phyloP scores from a whole-genome alignment of 2,113 vertebrate species.

The Sakesphorus luctuosus region DNA sequence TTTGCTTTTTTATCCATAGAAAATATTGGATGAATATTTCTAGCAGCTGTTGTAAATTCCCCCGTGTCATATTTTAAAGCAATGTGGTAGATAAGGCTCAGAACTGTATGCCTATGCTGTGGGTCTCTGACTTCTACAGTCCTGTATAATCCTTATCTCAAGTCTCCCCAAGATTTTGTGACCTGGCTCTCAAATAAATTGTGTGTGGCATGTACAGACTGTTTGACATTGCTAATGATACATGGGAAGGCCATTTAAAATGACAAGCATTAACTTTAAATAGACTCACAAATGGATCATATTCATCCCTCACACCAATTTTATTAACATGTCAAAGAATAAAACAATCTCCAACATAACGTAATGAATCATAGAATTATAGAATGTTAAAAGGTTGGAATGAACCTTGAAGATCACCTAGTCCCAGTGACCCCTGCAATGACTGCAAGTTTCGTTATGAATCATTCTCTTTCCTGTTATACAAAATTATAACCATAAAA shows the following conservation, averaged over 20 bases:
- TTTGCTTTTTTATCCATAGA: background rate
- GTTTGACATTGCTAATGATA: background rate
- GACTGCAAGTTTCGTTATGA: background rate
- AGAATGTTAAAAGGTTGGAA: background rate
- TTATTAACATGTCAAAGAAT: background rate
- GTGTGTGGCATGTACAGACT: background rate
- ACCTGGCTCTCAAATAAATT: background rate
- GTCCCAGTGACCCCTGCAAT: rapidly evolving
- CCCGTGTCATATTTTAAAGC: background rate
- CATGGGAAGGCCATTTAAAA: background rate
- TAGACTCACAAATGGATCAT: background rate
- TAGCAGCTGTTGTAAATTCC: background rate
- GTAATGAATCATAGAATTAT: background rate
- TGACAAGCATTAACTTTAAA: background rate
- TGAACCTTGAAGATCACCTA: background rate
- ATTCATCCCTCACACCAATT: background rate
- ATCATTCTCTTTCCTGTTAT: background rate
- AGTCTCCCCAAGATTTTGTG: background rate
- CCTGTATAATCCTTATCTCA: background rate
- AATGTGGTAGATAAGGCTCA: background rate
- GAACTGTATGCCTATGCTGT: background rate
- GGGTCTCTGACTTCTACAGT: background rate
- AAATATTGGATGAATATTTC: background rate
- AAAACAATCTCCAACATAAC: background rate
- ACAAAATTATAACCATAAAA: background rate